A percentile compares a stretch with the other conserved stretches of the same genome.
Evolutionary conservation across 2,113 vertebrate genomes (phyloP).

Genomic region (Calyptommatus sinebrachiatus): DNA sequence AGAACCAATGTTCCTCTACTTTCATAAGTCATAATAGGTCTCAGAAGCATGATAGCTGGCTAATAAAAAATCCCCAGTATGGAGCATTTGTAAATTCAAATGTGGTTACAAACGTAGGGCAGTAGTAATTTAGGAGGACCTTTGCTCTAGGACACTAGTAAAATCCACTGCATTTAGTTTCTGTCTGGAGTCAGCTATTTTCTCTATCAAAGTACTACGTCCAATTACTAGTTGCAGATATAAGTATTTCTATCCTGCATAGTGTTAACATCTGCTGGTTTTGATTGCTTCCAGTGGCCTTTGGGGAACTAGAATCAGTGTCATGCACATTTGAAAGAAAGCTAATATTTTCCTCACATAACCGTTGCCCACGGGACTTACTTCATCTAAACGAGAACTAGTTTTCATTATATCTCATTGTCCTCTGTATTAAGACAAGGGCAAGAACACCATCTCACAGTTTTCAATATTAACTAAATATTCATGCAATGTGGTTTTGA

Average conservation of each 20-base stretch:
- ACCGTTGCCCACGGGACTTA: neutral
- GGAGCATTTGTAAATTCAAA: too few relatives aligned
- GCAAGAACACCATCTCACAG: neutral
- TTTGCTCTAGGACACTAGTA: too few relatives aligned
- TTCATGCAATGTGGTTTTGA: neutral
- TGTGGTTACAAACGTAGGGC: too few relatives aligned
- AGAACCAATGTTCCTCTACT: too few relatives aligned
- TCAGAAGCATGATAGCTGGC: too few relatives aligned
- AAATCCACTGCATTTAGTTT: too few relatives aligned
- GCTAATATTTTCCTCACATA: neutral
- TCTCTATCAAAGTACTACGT: neutral
- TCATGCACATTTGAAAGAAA: constrained; percentile 20
- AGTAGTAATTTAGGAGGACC: too few relatives aligned
- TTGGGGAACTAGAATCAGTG: constrained; percentile 11
- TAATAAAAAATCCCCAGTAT: too few relatives aligned
- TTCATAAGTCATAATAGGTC: too few relatives aligned
- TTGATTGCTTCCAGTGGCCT: neutral
- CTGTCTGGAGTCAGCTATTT: neutral
- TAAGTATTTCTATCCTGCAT: neutral
- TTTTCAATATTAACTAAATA: constrained; percentile 29
- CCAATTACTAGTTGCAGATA: neutral
- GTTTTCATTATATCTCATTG: constrained; percentile 1
- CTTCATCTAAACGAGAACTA: neutral
- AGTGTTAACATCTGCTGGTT: constrained; percentile 10
- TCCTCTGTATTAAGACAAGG: neutral